Conservation (phyloP, 35 echinoderm and acorn worm genomes). For the Amphiura filiformis region DNA sequence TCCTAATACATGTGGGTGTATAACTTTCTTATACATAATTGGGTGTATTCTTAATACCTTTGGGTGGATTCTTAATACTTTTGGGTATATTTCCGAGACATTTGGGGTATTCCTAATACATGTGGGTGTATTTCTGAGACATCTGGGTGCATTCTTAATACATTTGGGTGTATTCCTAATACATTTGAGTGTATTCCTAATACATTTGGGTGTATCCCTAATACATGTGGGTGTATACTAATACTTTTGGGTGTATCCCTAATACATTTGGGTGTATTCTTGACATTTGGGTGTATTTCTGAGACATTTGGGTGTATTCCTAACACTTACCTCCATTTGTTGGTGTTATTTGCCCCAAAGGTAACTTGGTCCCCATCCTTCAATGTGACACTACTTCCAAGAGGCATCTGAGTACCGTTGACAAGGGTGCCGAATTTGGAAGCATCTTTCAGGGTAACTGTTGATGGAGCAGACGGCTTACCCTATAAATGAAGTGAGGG, state of each 20-base stretch:
- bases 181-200: too few species aligned
- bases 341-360: slow-evolving; percentile 70
- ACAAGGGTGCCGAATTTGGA: slow-evolving; percentile 80
- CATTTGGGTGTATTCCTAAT: too few species aligned
- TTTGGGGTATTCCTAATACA: too few species aligned
- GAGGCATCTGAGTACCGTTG: slow-evolving; percentile 52
- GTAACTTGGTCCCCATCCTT: slow-evolving; percentile 57
- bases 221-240: neutral
- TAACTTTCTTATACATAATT: neutral
- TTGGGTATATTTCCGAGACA: too few species aligned
- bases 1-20: neutral
- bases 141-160: too few species aligned
- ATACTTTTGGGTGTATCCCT: too few species aligned
- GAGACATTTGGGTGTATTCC: too few species aligned
- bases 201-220: too few species aligned
- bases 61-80: neutral
- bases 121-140: too few species aligned
- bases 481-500: slow-evolving; percentile 29
- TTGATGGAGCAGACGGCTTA: slow-evolving; percentile 25
- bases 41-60: too few species aligned
- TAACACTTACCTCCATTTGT: slow-evolving; percentile 88
- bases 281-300: too few species aligned
- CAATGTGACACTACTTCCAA: slow-evolving; percentile 22
- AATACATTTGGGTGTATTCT: too few species aligned
- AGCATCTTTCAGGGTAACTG: slow-evolving; percentile 51